Base-by-base conservation (phyloP, 1,140 invertebrate genomes). In the Procambarus clarkii region DNA sequence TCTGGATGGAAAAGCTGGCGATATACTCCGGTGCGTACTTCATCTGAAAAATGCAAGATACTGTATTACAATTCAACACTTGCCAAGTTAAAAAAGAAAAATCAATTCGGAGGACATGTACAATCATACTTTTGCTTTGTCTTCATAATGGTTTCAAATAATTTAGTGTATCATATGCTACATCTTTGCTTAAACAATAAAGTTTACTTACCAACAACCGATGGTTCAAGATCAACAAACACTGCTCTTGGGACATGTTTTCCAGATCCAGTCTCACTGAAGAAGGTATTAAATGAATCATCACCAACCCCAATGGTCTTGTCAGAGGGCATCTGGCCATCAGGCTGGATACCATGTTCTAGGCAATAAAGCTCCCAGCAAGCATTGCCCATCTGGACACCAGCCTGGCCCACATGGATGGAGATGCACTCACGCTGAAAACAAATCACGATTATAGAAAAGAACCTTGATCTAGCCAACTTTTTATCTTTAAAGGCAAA, bases 21-120 rank as follows among this genome's bases (percentile, higher is more conserved):
- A 93, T 95, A 95, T 15, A 94, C 94, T 54, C 95, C 95, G 88
- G 95, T 95, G 46, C 95, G 79, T 24, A 93, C 83, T 34, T 34
- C 34, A 34, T 34, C 34, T 34, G 34, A 34, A 34, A 34, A 34
- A 34, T 34, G 0, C 1, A 34, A 34, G 0, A 34, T 34, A 34
- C 34, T 34, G 34, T 34, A 34, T 34, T 34, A 34, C 34, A 34
- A 34, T 34, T 34, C 34, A 34, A 34, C 34, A 34, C 1, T 34
- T 34, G 34, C 34, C 34, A 34, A 34, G 34, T 34, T 34, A 34
- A 34, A 34, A 34, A 34, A 34, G 34, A 34, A 34, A 34, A 34
- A 34, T 34, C 34, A 0, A 34, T 34, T 34, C 1, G 34, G 34
- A 34, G 34, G 34, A 34, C 34, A 34, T 34, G 0, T 34, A 34